Conservation (phyloP, 2,888 invertebrate genomes). For the Sphaerophoria rueppellii region DNA sequence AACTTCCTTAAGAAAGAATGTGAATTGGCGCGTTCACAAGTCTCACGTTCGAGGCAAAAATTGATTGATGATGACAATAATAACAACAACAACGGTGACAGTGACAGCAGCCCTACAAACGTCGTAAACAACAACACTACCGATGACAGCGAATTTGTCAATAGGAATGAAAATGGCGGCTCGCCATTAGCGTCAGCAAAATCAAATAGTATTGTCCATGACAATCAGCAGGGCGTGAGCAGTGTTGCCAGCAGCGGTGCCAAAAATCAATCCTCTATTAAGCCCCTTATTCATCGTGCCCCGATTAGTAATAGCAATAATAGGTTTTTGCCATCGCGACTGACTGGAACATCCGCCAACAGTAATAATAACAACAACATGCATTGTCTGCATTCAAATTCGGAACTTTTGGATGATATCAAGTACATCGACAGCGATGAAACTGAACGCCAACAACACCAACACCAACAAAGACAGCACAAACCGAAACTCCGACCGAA, state of each 20-base stretch:
- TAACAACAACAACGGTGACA: conserved; percentile 51
- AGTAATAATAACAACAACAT: conserved; percentile 69
- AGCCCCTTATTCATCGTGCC: conserved; percentile 74
- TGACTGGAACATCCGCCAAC: neutral
- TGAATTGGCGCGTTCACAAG: conserved; percentile 81
- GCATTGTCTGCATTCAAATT: conserved; percentile 68
- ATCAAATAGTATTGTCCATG: conserved; percentile 73
- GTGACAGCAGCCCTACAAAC: conserved; percentile 51
- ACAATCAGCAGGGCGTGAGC: conserved; percentile 68
- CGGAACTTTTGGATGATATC: conserved; percentile 73
- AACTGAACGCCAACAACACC: conserved; percentile 68
- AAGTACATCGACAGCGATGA: conserved; percentile 76
- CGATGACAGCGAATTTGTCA: conserved; percentile 48
- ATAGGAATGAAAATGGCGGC: conserved; percentile 65
- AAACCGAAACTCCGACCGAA: conserved; percentile 72
- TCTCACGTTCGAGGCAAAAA: conserved; percentile 72
- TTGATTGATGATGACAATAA: conserved; percentile 48
- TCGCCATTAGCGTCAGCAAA: conserved; percentile 59
- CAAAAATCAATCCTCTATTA: conserved; percentile 53
- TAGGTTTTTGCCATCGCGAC: conserved; percentile 47
- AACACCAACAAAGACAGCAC: conserved; percentile 69
- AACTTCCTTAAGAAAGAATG: conserved; percentile 81
- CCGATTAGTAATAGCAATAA: conserved; percentile 53
- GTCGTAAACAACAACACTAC: conserved; percentile 37
- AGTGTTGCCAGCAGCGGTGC: conserved; percentile 11